phyloP scores from a whole-genome alignment of 2,113 vertebrate genomes.

The Odocoileus hemionus region DNA sequence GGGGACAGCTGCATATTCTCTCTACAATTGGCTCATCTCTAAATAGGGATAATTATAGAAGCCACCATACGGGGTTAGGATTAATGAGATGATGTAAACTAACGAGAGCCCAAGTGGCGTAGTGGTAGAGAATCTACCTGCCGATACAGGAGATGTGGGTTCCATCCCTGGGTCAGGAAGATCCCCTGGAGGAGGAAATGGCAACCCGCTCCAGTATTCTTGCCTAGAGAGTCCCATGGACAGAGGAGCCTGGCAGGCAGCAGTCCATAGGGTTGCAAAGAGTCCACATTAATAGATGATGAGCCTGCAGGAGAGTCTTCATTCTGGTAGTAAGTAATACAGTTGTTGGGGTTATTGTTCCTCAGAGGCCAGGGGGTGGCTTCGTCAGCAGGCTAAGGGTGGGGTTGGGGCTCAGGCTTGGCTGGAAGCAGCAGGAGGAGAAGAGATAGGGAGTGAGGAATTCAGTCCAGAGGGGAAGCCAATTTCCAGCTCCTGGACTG shows the following conservation, averaged over 20 bases:
- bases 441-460: neutral
- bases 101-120: rapidly evolving
- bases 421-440: neutral
- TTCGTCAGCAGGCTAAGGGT: neutral
- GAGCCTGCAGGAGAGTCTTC: neutral
- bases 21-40: neutral
- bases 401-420: rapidly evolving
- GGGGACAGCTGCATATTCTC: neutral
- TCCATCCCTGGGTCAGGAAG: neutral
- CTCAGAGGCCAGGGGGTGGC: neutral
- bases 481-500: neutral
- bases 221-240: neutral
- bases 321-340: too few species aligned
- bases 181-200: neutral
- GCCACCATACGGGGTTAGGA: neutral
- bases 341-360: neutral
- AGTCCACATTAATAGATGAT: neutral
- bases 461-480: neutral
- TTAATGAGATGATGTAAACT: neutral
- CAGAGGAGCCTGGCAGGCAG: neutral
- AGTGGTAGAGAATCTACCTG: neutral
- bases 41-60: neutral
- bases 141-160: neutral
- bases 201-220: neutral
- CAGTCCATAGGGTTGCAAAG: neutral